Conservation (phyloP, 2,888 invertebrate species). For the Thyatira batis region DNA sequence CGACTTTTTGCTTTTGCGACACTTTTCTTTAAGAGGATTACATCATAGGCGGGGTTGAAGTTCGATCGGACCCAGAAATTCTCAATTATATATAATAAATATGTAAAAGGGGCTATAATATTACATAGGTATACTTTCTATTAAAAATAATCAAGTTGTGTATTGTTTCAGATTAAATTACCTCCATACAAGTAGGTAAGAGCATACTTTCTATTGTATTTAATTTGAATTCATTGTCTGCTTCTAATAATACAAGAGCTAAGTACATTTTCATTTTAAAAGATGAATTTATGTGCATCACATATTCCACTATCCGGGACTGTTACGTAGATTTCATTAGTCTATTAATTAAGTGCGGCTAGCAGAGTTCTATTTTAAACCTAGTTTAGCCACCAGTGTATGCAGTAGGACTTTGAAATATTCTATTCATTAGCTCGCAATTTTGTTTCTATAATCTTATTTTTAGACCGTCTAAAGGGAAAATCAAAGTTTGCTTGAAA, state of each 20-base stretch:
- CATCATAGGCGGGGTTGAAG: background rate
- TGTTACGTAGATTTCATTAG: background rate
- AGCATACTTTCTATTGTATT: background rate
- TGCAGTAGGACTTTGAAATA: background rate
- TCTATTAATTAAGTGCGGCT: background rate
- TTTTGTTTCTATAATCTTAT: background rate
- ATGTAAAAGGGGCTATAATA: background rate
- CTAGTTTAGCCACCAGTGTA: background rate
- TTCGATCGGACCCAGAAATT: background rate
- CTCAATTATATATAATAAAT: background rate
- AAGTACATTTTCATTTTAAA: background rate
- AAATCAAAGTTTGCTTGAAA: background rate
- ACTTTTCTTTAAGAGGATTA: background rate
- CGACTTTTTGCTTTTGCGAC: background rate
- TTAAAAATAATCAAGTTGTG: background rate
- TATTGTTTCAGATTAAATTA: background rate
- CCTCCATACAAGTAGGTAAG: background rate
- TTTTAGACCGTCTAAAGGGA: too few species aligned
- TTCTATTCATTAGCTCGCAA: background rate
- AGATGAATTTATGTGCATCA: background rate
- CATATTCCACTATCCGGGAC: background rate
- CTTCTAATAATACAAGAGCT: background rate
- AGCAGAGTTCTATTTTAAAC: background rate
- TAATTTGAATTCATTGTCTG: background rate
- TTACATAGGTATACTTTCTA: background rate